A percentile compares a stretch with the other conserved stretches of the same genome.
phyloP scores from a whole-genome alignment of 2,888 invertebrate species.

The Dolichomitus sp. region DNA sequence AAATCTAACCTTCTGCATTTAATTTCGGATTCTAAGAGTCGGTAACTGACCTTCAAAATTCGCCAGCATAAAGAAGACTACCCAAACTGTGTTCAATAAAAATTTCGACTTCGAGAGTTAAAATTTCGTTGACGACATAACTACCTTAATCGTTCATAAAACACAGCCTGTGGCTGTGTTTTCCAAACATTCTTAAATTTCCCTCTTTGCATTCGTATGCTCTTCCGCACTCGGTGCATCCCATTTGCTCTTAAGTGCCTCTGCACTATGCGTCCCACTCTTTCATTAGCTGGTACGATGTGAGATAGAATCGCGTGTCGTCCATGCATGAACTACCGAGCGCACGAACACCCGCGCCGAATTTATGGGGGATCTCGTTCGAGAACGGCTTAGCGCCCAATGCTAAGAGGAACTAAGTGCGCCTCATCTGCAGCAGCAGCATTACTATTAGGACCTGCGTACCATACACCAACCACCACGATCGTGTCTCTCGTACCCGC shows the following conservation, averaged over 20 bases:
- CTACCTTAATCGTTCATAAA: not conserved
- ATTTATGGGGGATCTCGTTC: constrained; percentile 70
- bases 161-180: not conserved
- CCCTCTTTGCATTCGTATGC: not conserved
- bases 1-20: no score
- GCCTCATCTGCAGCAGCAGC: constrained; percentile 56
- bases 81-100: not conserved
- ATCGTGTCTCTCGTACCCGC: constrained; percentile 65
- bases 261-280: not conserved
- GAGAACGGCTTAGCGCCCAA: constrained; percentile 58
- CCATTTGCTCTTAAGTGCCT: not conserved
- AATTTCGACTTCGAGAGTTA: not conserved
- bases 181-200: not conserved
- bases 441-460: constrained; percentile 57
- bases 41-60: no score
- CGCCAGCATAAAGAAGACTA: no score
- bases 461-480: constrained; percentile 66
- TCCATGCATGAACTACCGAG: constrained; percentile 33
- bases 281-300: not conserved
- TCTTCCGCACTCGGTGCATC: not conserved
- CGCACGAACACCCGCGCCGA: constrained; percentile 53
- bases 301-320: constrained; percentile 21
- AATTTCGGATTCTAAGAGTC: no score
- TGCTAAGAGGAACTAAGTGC: constrained; percentile 53
- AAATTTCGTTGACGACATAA: not conserved